Evolutionary conservation across 1,140 invertebrate species (phyloP).

Genomic region (Micrasema minimum): DNA sequence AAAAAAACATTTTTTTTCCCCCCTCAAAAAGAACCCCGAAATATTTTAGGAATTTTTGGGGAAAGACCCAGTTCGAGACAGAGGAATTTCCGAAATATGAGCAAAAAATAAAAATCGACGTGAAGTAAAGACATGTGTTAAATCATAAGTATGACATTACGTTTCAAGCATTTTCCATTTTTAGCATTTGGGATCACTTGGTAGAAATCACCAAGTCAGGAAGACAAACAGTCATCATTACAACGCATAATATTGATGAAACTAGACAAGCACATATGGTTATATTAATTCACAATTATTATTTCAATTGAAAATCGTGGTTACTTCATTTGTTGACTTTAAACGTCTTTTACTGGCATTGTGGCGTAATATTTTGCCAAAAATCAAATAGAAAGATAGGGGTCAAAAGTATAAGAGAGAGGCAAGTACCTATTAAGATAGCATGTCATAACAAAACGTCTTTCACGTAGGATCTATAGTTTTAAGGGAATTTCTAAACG

Average conservation of each 20-base stretch:
- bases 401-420: background rate
- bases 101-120: too few species aligned
- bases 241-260: constrained; percentile 98
- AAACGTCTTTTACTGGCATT: background rate
- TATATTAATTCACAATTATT: constrained; percentile 60
- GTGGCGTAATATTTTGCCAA: background rate
- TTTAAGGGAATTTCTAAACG: too few species aligned
- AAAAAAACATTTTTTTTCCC: too few species aligned
- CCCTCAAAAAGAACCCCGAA: too few species aligned
- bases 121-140: too few species aligned
- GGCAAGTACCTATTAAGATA: background rate
- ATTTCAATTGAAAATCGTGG: too few species aligned
- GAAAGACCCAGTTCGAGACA: too few species aligned
- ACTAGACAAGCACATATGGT: constrained; percentile 88
- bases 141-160: too few species aligned
- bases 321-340: background rate
- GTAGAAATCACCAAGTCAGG: constrained; percentile 87
- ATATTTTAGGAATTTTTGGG: too few species aligned
- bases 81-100: too few species aligned
- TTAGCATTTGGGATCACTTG: constrained; percentile 93
- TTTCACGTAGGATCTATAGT: too few species aligned
- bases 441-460: background rate
- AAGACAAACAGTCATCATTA: constrained; percentile 95
- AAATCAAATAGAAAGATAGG: background rate
- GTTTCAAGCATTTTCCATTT: too few species aligned